Conservation (phyloP, 23 tunicate species). For the Styela plicata region DNA sequence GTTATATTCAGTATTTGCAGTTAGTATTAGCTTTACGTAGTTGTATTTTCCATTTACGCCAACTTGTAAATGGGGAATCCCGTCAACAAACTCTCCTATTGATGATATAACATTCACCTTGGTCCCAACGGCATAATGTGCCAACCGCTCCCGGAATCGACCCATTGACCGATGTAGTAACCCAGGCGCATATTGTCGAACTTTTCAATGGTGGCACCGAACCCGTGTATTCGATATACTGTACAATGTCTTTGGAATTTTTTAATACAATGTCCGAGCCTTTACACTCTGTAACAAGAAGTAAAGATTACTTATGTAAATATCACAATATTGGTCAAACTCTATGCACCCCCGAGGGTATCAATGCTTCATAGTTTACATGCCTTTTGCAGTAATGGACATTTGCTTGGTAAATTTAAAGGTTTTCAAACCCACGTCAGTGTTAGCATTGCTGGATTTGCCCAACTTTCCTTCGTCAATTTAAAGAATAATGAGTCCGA, state of each 20-base stretch:
- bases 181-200: slow-evolving; percentile 7
- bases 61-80: background rate
- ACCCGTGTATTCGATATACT: slow-evolving; percentile 1
- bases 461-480: no score
- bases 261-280: background rate
- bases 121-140: background rate
- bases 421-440: no score
- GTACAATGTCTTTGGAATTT: background rate
- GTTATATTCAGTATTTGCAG: background rate
- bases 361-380: no score
- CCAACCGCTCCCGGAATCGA: slow-evolving; percentile 10
- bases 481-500: no score
- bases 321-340: no score
- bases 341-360: no score
- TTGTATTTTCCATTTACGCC: background rate
- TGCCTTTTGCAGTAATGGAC: no score
- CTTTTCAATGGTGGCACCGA: background rate
- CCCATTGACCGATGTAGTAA: slow-evolving; percentile 6
- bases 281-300: background rate
- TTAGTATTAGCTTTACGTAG: background rate
- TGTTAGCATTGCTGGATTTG: no score
- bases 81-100: background rate
- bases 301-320: no score
- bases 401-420: no score
- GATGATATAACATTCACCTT: background rate